Evolutionary conservation across 1,140 invertebrate species (phyloP), one percentile per base, ranked within the genome.

Genomic region (Lepidurus couesii): DNA sequence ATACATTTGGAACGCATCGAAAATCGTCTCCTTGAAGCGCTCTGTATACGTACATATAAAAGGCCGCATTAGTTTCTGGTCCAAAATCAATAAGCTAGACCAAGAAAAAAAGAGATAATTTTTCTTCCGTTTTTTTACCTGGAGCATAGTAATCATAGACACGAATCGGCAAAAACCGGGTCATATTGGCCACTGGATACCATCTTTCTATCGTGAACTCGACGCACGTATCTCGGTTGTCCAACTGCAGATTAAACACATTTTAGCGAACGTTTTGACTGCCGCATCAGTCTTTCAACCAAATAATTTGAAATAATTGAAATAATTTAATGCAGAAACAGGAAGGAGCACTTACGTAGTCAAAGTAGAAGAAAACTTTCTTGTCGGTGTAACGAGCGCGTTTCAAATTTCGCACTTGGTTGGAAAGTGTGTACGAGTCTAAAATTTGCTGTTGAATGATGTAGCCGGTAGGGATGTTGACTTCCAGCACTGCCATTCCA

Each of bases 121-220:
- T 7, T n/a, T 65, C 53, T 11, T 44, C 13, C 1, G 74, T 13
- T 42, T 75, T 84, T 85, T 86, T 86, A 96, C 95, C 95, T 84
- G 96, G 96, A 78, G 96, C 92, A 87, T 98, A 98, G 83, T 97
- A 98, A 86, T 98, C 96, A 84, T 97, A 98, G 8, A 98, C 90
- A 81, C 94, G 89, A 74, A 97, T 90, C 5, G 94, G 91, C 80
- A 98, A 88, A 84, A 95, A 96, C 44, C 94, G 89, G 0, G 96
- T 96, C 92, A 97, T 95, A 85, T 98, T 98, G 16, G 96, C 97
- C 4, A 98, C 95, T 9, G 96, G 97, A 86, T 90, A 94, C 95
- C 95, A 98, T 80, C 97, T 88, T 86, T 97, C 94, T 34, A 97
- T 90, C 0, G 94, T 95, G 82, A 98, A 96, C 83, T 94, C 92